These are phyloP conservation scores for Trissolcus basalis DNA, from an alignment of 1,140 invertebrate genomes.

Conservation along the genomic window DNA sequence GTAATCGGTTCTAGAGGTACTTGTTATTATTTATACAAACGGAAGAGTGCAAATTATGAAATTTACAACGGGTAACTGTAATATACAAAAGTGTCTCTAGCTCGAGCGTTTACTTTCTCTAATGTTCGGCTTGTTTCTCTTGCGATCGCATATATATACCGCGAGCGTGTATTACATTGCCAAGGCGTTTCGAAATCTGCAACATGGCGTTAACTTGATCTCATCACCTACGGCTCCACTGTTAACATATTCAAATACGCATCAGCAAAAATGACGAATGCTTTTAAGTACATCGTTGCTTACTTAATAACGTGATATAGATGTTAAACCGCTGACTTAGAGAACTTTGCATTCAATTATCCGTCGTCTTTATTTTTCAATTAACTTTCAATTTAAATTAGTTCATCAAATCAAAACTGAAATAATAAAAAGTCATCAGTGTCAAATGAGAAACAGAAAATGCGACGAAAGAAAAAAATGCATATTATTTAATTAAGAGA, in stretches of 20 bases:
- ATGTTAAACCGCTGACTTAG: conserved; percentile 36
- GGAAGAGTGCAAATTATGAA: conserved; percentile 39
- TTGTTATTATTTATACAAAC: conserved; percentile 51
- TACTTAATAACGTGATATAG: conserved; percentile 50
- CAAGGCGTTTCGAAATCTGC: conserved; percentile 57
- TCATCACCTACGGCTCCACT: conserved; percentile 55
- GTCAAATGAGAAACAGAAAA: no score
- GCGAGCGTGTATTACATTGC: conserved; percentile 55
- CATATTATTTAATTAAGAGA: no score
- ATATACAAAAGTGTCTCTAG: conserved; percentile 53
- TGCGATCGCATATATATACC: conserved; percentile 44
- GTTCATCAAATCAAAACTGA: no score
- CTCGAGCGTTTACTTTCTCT: conserved; percentile 47
- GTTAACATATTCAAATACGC: conserved; percentile 56
- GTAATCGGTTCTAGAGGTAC: conserved; percentile 23
- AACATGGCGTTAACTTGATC: conserved; percentile 56
- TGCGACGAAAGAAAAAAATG: neutral
- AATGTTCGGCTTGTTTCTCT: conserved; percentile 44
- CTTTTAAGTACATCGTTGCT: conserved; percentile 27
- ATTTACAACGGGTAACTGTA: conserved; percentile 48
- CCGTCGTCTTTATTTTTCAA: no score
- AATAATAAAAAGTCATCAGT: no score
- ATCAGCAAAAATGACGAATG: conserved; percentile 51
- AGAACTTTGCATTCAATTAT: neutral
- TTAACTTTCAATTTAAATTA: no score